Evolutionary conservation across 2,888 invertebrate genomes (phyloP).

Genomic region (Horisme vitalbata): DNA sequence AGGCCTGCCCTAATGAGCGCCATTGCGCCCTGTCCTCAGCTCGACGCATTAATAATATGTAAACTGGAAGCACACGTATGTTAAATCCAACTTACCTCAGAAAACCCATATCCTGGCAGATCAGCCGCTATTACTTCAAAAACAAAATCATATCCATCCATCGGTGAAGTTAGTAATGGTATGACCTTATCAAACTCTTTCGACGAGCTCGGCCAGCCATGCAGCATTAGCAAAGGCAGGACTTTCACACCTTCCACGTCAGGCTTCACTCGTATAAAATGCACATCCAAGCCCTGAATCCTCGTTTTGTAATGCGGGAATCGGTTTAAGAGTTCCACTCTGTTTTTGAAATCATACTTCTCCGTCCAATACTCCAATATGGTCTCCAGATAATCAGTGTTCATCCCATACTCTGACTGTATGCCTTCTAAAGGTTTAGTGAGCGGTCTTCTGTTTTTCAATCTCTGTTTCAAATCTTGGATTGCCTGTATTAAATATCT

Average conservation of each 20-base stretch:
- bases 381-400: conserved; percentile 85
- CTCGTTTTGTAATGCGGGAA: conserved; percentile 90
- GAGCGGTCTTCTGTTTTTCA: conserved; percentile 76
- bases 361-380: conserved; percentile 90
- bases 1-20: no score
- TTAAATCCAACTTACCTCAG: conserved; percentile 70
- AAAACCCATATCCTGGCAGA: conserved; percentile 88
- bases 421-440: conserved; percentile 85
- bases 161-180: conserved; percentile 84
- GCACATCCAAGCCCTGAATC: conserved; percentile 88
- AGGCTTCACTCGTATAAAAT: conserved; percentile 88
- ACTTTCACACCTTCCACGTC: conserved; percentile 46
- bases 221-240: conserved; percentile 88
- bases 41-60: not conserved
- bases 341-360: conserved; percentile 85
- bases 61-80: not conserved
- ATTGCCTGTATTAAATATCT: conserved; percentile 65
- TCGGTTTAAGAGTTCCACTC: conserved; percentile 86
- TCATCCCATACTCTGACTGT: conserved; percentile 92
- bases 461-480: conserved; percentile 82
- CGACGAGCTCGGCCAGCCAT: conserved; percentile 95
- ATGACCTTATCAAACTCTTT: conserved; percentile 91
- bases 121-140: conserved; percentile 88
- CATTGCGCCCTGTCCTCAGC: no score
- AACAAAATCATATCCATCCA: conserved; percentile 81